A percentile compares a stretch with the other conserved stretches of the same genome.
phyloP scores from a whole-genome alignment of 2,888 invertebrate genomes.

The Macrosoma leucophasiata region DNA sequence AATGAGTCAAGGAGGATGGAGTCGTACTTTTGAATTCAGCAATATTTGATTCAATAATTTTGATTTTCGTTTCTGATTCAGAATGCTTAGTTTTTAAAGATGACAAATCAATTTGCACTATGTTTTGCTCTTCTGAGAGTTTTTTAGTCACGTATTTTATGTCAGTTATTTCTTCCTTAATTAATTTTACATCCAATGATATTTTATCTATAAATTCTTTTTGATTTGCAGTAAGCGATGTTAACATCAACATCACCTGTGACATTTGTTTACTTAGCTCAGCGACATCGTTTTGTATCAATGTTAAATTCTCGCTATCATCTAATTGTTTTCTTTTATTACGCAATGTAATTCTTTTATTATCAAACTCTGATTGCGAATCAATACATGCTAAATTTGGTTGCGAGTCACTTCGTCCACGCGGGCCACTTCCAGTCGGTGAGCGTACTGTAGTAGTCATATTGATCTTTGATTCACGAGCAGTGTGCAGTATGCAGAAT shows the following conservation, averaged over 20 bases:
- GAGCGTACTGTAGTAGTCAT: slow-evolving; percentile 8
- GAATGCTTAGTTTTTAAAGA: slow-evolving; percentile 1
- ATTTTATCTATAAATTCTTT: slow-evolving; percentile 8
- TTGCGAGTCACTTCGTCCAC: slow-evolving; percentile 8
- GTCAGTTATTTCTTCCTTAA: slow-evolving; percentile 8
- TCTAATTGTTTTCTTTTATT: slow-evolving; percentile 8
- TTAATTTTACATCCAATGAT: no score
- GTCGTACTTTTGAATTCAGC: slow-evolving; percentile 4
- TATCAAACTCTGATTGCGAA: not conserved
- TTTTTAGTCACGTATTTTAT: slow-evolving; percentile 14
- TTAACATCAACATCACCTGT: slow-evolving; percentile 12
- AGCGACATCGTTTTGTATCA: slow-evolving; percentile 8
- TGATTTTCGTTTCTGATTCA: slow-evolving; percentile 9
- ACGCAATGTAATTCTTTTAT: slow-evolving; percentile 4
- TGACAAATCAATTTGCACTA: slow-evolving; percentile 9
- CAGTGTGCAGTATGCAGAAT: no score
- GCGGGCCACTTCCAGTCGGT: slow-evolving; percentile 12
- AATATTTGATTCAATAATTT: slow-evolving; percentile 6
- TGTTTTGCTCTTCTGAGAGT: slow-evolving; percentile 5
- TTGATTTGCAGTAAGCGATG: slow-evolving; percentile 7
- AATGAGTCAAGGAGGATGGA: not conserved
- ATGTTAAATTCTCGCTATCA: slow-evolving; percentile 3
- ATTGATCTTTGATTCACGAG: no score
- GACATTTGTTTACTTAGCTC: slow-evolving; percentile 15
- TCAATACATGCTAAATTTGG: no score